Percentiles rank a stretch among this genome's conserved stretches.
phyloP scores from a whole-genome alignment of 2,888 invertebrate genomes.

The Rhaphigaster nebulosa region DNA sequence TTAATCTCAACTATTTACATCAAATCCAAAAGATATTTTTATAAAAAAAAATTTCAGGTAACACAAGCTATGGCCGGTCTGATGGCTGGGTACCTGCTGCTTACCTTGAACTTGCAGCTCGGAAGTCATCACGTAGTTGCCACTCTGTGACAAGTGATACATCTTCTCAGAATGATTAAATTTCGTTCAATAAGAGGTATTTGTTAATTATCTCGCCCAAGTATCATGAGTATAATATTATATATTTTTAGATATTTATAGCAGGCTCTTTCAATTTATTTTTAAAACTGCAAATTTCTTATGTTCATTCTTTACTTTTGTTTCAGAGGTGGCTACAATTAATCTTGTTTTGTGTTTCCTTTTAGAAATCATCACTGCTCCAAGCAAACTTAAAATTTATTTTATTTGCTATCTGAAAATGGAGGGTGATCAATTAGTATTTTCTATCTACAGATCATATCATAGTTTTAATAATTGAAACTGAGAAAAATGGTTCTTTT shows the following conservation, averaged over 20 bases:
- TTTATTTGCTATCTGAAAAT: background rate
- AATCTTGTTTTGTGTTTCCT: background rate
- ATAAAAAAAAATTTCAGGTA: background rate
- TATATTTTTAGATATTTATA: background rate
- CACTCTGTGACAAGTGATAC: constrained; percentile 70
- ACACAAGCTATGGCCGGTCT: constrained; percentile 74
- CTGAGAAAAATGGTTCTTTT: background rate
- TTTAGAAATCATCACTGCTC: background rate
- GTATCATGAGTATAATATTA: background rate
- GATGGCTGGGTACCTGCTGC: constrained; percentile 97
- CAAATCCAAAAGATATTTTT: background rate
- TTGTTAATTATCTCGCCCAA: background rate
- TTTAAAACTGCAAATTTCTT: background rate
- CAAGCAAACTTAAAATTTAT: background rate
- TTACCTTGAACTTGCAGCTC: constrained; percentile 80
- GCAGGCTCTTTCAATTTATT: background rate
- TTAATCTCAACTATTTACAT: background rate
- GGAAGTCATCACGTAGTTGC: constrained; percentile 83
- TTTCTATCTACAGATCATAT: background rate
- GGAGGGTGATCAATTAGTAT: background rate
- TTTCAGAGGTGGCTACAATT: background rate
- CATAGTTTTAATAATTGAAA: background rate
- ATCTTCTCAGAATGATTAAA: constrained; percentile 63
- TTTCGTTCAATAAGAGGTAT: background rate
- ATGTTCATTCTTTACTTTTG: background rate